phyloP scores from a whole-genome alignment of 2,113 vertebrate genomes.

The Eurystomus gularis region DNA sequence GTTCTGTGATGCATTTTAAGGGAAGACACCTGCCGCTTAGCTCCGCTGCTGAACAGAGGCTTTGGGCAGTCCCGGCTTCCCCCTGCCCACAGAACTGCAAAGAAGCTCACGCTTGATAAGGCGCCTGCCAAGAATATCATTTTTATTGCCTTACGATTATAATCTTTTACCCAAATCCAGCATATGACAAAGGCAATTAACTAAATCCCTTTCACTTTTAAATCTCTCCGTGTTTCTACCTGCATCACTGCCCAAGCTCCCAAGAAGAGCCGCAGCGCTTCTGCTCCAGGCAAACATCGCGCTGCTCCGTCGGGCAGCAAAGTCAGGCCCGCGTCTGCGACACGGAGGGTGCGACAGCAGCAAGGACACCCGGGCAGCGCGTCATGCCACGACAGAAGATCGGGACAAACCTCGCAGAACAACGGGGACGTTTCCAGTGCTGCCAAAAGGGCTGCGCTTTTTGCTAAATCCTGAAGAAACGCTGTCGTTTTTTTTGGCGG shows the following conservation, averaged over 20 bases:
- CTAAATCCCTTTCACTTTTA: background rate
- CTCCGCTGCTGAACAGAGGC: background rate
- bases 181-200: background rate
- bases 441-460: background rate
- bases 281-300: background rate
- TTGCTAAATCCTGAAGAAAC: background rate
- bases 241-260: background rate
- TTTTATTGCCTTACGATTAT: background rate
- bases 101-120: background rate
- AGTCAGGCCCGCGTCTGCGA: background rate
- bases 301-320: background rate
- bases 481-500: background rate
- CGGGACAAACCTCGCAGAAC: background rate
- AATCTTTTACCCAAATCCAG: background rate
- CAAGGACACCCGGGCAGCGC: background rate
- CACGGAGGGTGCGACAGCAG: background rate
- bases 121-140: background rate
- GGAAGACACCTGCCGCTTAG: background rate
- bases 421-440: background rate
- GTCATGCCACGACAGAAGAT: background rate
- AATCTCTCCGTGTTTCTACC: background rate
- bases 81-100: background rate
- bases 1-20: background rate
- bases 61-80: background rate
- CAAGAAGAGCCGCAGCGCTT: background rate